Conservation (phyloP, 2,888 invertebrate species). For the Cetonia aurata region DNA sequence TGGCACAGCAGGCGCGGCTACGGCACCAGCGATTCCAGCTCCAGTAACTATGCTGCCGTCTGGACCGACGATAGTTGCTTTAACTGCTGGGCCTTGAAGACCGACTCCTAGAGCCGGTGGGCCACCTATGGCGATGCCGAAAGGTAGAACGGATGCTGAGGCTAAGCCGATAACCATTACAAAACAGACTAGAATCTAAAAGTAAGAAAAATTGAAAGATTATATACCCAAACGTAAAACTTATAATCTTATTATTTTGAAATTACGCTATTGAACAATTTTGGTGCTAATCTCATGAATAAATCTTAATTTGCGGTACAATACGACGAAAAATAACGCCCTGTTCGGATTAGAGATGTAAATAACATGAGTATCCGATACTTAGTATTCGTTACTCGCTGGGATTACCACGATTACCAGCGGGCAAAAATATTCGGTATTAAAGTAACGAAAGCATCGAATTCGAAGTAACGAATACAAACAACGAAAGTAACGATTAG, state of each 20-base stretch:
- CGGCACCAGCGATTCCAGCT: conserved; percentile 65
- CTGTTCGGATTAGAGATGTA: no score
- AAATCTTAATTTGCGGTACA: no score
- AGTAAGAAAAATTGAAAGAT: not conserved
- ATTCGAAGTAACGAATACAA: no score
- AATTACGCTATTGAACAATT: no score
- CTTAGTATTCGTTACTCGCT: no score
- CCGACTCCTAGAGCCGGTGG: conserved; percentile 37
- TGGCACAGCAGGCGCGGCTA: conserved; percentile 62
- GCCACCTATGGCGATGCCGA: conserved; percentile 19
- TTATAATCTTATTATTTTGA: not conserved
- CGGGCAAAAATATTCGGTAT: no score
- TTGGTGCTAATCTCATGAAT: no score
- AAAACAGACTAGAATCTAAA: conserved; percentile 32
- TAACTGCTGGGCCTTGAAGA: conserved; percentile 43
- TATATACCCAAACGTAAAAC: not conserved
- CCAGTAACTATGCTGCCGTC: conserved; percentile 66
- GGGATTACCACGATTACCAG: no score
- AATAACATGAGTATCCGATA: no score
- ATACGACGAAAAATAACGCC: no score
- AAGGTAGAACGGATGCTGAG: conserved; percentile 13
- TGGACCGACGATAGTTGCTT: conserved; percentile 56
- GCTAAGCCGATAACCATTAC: conserved; percentile 19
- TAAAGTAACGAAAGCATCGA: no score
- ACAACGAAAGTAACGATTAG: no score